A percentile compares a stretch with the other conserved stretches of the same genome.
Evolutionary conservation across 2,797 vertebrate species (phyloP).

Genomic region (Babyrousa celebensis): DNA sequence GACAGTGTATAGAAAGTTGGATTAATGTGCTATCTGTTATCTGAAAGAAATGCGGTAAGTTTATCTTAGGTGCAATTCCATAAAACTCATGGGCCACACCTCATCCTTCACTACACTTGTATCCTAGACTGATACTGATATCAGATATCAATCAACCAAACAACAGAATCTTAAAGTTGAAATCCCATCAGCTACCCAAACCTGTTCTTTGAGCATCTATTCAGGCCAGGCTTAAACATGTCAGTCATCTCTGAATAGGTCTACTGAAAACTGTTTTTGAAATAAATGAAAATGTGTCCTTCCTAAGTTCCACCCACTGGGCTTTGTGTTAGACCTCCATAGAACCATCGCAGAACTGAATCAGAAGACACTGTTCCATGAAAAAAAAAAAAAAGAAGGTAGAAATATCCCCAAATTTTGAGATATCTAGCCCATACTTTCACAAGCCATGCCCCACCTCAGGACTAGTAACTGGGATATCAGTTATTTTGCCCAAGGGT

Average conservation of each 20-base stretch:
- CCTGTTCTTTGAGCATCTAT: neutral
- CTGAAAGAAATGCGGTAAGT: slow-evolving; percentile 88
- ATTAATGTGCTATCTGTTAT: slow-evolving; percentile 98
- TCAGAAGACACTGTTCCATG: neutral
- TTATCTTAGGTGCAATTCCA: slow-evolving; percentile 45
- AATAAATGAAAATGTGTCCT: slow-evolving; percentile 47
- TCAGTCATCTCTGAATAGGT: neutral
- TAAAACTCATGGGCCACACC: neutral
- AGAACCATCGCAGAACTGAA: slow-evolving; percentile 33
- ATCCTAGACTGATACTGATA: neutral
- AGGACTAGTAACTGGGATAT: neutral
- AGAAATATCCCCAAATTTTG: neutral
- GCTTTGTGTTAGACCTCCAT: neutral
- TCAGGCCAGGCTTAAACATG: neutral
- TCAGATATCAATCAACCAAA: slow-evolving; percentile 7
- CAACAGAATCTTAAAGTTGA: slow-evolving; percentile 28
- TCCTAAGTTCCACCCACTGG: neutral
- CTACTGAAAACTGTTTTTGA: slow-evolving; percentile 43
- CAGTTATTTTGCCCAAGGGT: slow-evolving; percentile 1
- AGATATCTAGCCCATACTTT: slow-evolving; percentile 43
- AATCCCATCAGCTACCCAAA: neutral
- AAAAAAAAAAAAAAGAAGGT: slow-evolving; percentile 54
- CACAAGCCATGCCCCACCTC: neutral
- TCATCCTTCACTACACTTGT: slow-evolving; percentile 31
- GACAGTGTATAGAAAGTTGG: slow-evolving; percentile 99